Evolutionary conservation across 1,140 invertebrate genomes (phyloP), one percentile per base, ranked within the genome.

Genomic region (Hormaphis cornu): DNA sequence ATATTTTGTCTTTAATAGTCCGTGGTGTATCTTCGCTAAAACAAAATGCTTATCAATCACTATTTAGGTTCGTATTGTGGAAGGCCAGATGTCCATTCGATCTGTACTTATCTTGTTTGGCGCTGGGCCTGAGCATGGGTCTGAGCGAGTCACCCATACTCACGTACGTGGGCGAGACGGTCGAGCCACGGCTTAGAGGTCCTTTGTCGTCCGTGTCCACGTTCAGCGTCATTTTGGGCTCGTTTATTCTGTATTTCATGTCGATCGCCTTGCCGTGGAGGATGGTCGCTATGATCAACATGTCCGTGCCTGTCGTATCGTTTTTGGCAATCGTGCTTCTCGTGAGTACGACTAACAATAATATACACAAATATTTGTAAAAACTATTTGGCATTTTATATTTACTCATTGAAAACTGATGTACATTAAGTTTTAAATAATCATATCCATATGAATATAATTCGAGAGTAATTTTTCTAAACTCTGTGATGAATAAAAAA

Each of bases 101-200:
- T 14, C 71, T 75, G n/a, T 74, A 73, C 53, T 12, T 70, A 8
- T 69, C 73, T 5, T 56, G 69, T 18, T 63, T 72, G 26, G 48
- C 71, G 14, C 66, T 73, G 12, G 74, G 74, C 1, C 48, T 75
- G 7, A 80, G 81, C 28, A 79, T 81, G 30, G 82, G 82, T 0
- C 77, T 83, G 14, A 82, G 83, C 80, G 76, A 76, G 52, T 82
- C 82, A 5, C 82, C 82, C 3, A 81, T 82, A 26, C 78, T 81
- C 54, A 79, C 81, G 4, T 83, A 83, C 70, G 78, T 83, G 6
- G 81, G 81, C 4, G 82, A 83, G 76, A 80, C 83, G 10, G 80
- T 79, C 77, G 81, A 79, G 76, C 75, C 73, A 42, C 40, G 63
- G 35, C 70, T 75, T 1, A 40, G 75, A 20, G 74, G 75, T 2